These are phyloP conservation scores for Podarcis siculus DNA, from an alignment of 2,797 vertebrate genomes.

Conservation along the genomic window DNA sequence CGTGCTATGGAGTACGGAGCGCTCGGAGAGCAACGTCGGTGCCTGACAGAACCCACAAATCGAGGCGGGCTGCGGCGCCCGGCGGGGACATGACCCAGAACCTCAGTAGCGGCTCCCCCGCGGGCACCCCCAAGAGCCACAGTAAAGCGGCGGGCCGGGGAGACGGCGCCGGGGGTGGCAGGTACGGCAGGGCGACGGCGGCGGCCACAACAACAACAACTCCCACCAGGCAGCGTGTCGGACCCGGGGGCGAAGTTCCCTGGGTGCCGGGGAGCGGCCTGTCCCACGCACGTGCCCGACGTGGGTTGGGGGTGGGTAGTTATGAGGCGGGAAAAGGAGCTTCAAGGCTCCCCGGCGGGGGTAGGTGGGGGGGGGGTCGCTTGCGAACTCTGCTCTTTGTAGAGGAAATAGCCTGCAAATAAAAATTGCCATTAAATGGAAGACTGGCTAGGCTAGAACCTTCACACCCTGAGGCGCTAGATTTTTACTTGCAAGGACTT, in stretches of 20 bases:
- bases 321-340: background rate
- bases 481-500: background rate
- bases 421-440: background rate
- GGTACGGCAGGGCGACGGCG: background rate
- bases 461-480: background rate
- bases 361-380: too few relatives aligned
- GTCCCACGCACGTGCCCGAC: background rate
- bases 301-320: background rate
- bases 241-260: background rate
- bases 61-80: too few relatives aligned
- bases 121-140: background rate
- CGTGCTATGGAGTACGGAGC: background rate
- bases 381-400: background rate
- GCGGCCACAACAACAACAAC: background rate
- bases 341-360: background rate
- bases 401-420: background rate
- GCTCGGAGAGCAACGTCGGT: rapidly evolving
- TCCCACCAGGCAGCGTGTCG: background rate
- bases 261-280: background rate
- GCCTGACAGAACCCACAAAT: background rate
- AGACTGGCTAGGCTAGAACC: background rate
- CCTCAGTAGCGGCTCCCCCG: background rate
- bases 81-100: constrained; percentile 12
- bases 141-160: background rate
- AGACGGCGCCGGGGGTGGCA: background rate